Base-by-base conservation (phyloP, 1,140 invertebrate species). In the Glossosoma conforme region DNA sequence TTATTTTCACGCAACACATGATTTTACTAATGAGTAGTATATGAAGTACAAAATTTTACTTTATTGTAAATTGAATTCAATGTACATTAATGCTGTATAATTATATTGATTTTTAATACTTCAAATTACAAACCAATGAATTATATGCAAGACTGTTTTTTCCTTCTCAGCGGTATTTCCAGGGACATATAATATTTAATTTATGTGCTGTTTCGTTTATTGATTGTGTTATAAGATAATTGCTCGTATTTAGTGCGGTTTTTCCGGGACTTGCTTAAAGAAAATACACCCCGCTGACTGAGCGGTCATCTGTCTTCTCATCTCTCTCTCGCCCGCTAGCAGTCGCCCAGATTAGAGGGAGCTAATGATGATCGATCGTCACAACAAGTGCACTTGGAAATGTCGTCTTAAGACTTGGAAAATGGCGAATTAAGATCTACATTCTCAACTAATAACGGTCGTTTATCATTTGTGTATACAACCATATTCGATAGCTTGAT, bases 241-340 rank as follows among this genome's bases (percentile, higher is more conserved):
- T 50, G 54, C 33, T 50, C 50, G 51, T 58, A 53, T 46, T 58
- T 52, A 58, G 56, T 58, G 56, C 56, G 56, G 51, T 58, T 58
- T 37, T 48, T 58, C 51, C n/a, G 56, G 56, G 56, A 58, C 56
- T 41, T 36, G 13, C 22, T 43, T 30, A 28, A 44, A 37, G 19
- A 33, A 36, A 30, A 38, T 44, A 15, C n/a, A 32, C 37, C 51
- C 30, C 42, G 43, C 56, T 58, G 41, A 58, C 33, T 54, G 42
- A 47, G 43, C 32, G 56, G 56, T 58, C 56, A 53, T 40, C 35
- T n/a, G 22, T 24, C 18, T 19, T 21, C 21, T 20, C 42, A 18
- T 45, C 36, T 57, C 44, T 49, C 46, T 57, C 43, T 37, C 40
- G 18, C 36, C 20, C 36, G 18, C 36, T 2, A 15, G 11, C 11